These are phyloP conservation scores for Euplexia lucipara DNA, from an alignment of 2,888 invertebrate species.

Conservation along the genomic window DNA sequence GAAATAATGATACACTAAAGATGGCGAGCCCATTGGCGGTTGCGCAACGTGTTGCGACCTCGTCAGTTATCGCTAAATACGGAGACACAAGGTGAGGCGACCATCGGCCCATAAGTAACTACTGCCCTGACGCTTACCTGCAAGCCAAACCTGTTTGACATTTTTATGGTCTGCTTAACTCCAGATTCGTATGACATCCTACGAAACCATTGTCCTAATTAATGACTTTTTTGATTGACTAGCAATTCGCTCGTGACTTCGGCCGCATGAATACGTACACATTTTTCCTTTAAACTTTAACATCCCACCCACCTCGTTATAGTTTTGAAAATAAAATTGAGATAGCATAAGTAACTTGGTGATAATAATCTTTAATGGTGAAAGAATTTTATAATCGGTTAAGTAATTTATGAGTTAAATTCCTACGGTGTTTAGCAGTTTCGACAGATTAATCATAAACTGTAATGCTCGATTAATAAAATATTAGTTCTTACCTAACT, in stretches of 20 bases:
- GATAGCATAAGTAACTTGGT: too few relatives aligned
- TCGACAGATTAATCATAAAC: slow-evolving; percentile 4
- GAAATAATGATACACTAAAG: slow-evolving; percentile 75
- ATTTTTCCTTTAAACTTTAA: too few relatives aligned
- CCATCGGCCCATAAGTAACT: slow-evolving; percentile 79
- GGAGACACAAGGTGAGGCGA: slow-evolving; percentile 85
- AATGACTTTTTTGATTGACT: background rate
- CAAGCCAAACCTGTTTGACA: slow-evolving; percentile 63
- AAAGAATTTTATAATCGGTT: too few relatives aligned
- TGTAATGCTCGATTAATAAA: too few relatives aligned
- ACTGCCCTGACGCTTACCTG: slow-evolving; percentile 69
- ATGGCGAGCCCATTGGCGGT: slow-evolving; percentile 78
- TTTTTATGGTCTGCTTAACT: slow-evolving; percentile 47
- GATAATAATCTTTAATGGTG: too few relatives aligned
- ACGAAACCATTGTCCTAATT: slow-evolving; percentile 15
- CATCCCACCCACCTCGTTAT: too few relatives aligned
- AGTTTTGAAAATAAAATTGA: too few relatives aligned
- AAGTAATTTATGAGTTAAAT: too few relatives aligned
- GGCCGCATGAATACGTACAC: too few relatives aligned
- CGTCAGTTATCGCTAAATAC: slow-evolving; percentile 85
- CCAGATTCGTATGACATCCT: slow-evolving; percentile 30
- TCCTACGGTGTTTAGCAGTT: background rate
- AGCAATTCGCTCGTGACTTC: too few relatives aligned
- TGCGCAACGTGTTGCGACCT: slow-evolving; percentile 83
- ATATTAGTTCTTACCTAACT: too few relatives aligned